Percentiles rank a stretch among this genome's conserved stretches.
phyloP scores from a whole-genome alignment of 2,888 invertebrate species.

The Emmelina monodactyla region DNA sequence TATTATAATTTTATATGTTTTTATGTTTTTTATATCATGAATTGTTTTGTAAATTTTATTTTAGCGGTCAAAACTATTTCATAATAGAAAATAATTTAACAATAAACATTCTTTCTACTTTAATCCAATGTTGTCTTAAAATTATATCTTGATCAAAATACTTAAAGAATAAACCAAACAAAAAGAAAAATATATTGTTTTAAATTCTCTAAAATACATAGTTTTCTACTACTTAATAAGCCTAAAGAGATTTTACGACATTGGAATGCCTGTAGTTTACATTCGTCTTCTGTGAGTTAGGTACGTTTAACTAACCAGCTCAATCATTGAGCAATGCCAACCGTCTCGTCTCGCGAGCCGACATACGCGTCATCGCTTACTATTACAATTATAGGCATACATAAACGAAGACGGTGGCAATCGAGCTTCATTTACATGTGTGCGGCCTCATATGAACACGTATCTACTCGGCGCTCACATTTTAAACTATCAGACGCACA shows the following conservation, averaged over 20 bases:
- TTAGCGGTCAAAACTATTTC: too few relatives aligned
- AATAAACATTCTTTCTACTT: too few relatives aligned
- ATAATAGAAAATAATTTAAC: too few relatives aligned
- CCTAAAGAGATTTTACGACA: not conserved
- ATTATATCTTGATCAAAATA: too few relatives aligned
- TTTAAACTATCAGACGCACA: constrained; percentile 28
- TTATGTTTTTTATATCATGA: too few relatives aligned
- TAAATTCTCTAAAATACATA: too few relatives aligned
- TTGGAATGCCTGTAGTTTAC: not conserved
- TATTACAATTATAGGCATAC: constrained; percentile 60
- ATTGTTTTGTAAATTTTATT: too few relatives aligned
- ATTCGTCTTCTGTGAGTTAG: constrained; percentile 1
- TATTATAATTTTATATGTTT: too few relatives aligned
- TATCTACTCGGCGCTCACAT: constrained; percentile 36
- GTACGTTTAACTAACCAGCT: constrained; percentile 24
- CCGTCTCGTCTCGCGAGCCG: constrained; percentile 62
- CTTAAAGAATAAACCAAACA: too few relatives aligned
- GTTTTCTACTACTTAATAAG: too few relatives aligned
- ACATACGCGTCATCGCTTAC: constrained; percentile 62
- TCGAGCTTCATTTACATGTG: constrained; percentile 48
- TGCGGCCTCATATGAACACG: constrained; percentile 28
- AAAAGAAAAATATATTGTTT: too few relatives aligned
- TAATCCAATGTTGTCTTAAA: too few relatives aligned
- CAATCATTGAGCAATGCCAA: constrained; percentile 65
- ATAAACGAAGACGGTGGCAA: constrained; percentile 48